phyloP scores from a whole-genome alignment of 2,797 vertebrate genomes.

The Spinus pinus region DNA sequence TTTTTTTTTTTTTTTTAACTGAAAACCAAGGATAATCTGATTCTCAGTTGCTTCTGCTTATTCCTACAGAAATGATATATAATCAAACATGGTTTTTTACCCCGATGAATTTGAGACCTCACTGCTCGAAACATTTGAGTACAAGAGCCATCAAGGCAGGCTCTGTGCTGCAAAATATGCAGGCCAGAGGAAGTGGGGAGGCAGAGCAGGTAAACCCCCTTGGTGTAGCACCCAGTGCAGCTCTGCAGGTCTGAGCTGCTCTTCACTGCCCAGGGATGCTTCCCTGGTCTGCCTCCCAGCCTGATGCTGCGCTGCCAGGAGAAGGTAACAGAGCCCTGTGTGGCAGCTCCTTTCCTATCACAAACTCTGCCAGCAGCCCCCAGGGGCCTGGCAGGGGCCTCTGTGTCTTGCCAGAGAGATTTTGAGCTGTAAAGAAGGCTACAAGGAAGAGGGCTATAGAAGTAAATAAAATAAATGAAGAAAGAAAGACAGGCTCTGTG shows the following conservation, averaged over 20 bases:
- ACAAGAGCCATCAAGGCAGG: background rate
- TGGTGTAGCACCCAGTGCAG: background rate
- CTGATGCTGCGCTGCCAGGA: background rate
- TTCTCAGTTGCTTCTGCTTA: background rate
- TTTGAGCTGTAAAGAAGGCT: background rate
- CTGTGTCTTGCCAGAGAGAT: accelerated
- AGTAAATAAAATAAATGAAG: background rate
- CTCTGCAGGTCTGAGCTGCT: background rate
- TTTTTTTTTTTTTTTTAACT: background rate
- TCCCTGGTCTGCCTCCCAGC: background rate
- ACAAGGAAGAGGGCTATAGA: background rate
- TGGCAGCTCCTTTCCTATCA: background rate
- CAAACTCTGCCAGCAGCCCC: background rate
- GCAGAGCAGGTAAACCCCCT: background rate
- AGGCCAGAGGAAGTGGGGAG: background rate
- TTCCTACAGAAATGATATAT: background rate
- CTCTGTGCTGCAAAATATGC: background rate
- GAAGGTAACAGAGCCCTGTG: background rate
- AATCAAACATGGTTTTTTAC: background rate
- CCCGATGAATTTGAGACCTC: background rate
- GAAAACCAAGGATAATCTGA: background rate
- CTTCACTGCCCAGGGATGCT: accelerated
- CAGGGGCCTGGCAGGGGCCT: background rate
- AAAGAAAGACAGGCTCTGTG: background rate
- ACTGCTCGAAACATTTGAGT: background rate